Base-by-base conservation (phyloP, 2,888 invertebrate species). In the Hedychridium roseum region DNA sequence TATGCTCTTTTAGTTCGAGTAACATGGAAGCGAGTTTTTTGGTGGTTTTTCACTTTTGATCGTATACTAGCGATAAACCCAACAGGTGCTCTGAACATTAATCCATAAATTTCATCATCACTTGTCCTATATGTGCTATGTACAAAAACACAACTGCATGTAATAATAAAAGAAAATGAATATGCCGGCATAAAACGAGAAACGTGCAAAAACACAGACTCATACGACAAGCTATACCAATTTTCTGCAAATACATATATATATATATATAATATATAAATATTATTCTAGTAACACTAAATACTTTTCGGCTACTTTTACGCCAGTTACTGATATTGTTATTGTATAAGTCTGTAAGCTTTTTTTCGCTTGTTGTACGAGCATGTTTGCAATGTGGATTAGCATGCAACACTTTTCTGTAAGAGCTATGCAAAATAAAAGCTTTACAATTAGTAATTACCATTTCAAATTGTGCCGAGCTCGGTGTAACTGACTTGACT, bases 121-220 rank as follows among this genome's bases (percentile, higher is more conserved):
- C 23, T 51, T 27, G 27, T 27, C 30, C 42, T 57, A 53, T 46
- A 50, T 43, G 26, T 45, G 49, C 39, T 38, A 43, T 37, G 28
- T 31, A 39, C 48, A 57, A 51, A 45, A 63, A 68, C 38, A 41
- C 44, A 60, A 61, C 58, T 43, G 34, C 31, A 55, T 18, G 63
- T 54, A 54, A 63, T 38, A 60, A 41, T 26, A 52, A 64, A 49
- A 35, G 41, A 60, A 59, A 44, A 50, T 56, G 66, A 78, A 78
- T 78, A 78, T 78, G 78, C 78, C 76, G 75, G 78, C 78, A 78
- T 76, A 72, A 71, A 62, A 70, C 60, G 64, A 64, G 49, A 56
- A 57, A 42, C 75, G 75, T 78, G 78, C 78, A 68, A 53, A 66
- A 48, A 64, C 64, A 66, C 62, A 70, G 58, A 65, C 64, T 66